Evolutionary conservation across 2,888 invertebrate genomes (phyloP).

Genomic region (Ptychoptera contaminata): DNA sequence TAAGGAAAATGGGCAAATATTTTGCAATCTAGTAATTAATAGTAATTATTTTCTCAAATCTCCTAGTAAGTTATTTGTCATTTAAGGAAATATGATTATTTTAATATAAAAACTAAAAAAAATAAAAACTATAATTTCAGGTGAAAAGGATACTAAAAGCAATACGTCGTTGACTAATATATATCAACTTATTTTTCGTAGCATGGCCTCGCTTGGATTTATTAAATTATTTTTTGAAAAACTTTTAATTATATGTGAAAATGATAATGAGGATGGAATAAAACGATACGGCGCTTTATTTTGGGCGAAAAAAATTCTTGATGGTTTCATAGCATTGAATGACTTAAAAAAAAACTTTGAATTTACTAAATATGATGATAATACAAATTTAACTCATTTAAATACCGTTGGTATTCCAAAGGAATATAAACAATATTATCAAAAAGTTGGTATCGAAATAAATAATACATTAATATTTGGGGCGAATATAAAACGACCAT

Average conservation of each 20-base stretch:
- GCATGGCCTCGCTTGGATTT: constrained; percentile 21
- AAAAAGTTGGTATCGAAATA: too few species aligned
- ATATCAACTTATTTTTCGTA: constrained; percentile 21
- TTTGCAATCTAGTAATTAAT: not conserved
- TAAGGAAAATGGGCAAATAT: not conserved
- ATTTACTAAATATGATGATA: too few species aligned
- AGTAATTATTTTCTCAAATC: not conserved
- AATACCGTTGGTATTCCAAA: too few species aligned
- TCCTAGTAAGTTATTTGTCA: not conserved
- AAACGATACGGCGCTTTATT: constrained; percentile 22
- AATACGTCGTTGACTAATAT: constrained; percentile 14
- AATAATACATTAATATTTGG: too few species aligned
- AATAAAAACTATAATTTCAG: not conserved
- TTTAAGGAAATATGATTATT: not conserved
- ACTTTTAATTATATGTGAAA: constrained; percentile 22
- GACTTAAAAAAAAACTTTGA: constrained; percentile 18
- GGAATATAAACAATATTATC: too few species aligned
- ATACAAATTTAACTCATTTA: too few species aligned
- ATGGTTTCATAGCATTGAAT: constrained; percentile 21
- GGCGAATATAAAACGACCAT: too few species aligned
- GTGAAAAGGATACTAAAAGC: not conserved
- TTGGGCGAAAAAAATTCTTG: constrained; percentile 23
- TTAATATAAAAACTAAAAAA: not conserved
- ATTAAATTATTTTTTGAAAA: constrained; percentile 22
- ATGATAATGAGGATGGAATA: constrained; percentile 12